Base-by-base conservation (phyloP, 2,888 invertebrate species). In the Brachylomia viminalis region DNA sequence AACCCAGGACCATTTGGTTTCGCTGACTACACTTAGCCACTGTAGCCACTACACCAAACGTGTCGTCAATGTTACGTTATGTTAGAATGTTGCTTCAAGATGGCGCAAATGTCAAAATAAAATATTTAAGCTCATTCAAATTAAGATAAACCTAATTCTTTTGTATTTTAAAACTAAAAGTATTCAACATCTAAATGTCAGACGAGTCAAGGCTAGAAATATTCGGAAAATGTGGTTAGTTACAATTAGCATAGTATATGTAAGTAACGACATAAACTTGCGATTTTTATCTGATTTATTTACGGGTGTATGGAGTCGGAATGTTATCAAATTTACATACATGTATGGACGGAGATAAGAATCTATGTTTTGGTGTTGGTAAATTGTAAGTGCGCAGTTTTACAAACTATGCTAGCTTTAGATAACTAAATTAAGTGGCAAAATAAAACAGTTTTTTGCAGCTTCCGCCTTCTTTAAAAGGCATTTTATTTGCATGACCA, bases 131-230 rank as follows among this genome's bases (percentile, higher is more conserved):
- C 17, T 56, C 27, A 65, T 49, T 56, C 30, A 8, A 67, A 66
- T 42, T 30, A 49, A 13, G 11, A 42, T 49, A 72, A 30, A 52
- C 20, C 2, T 4, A 74, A 62, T 47, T 61, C 15, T 52, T 58
- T 65, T 68, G n/a, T 62, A 52, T 47, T 33, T 62, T 54, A 33
- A 61, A 67, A 47, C 30, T 49, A 42, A 58, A 77, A 20, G 65
- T 30, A 68, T 68, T 47, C n/a, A 49, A 70, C 71, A 70, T 54
- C 20, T n/a, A 77, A 84, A 84, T 82, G 74, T 74, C 79, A 85
- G 20, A 6, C 4, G 13, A 70, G 59, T 85, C 84, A 84, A 84
- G 86, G 84, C 17, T 64, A 62, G 8, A 45, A 77, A 52, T 74
- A 82, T 65, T 54, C 62, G 69, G 66, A 33, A 75, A 82, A 75